A percentile compares a stretch with the other conserved stretches of the same genome.
phyloP scores from a whole-genome alignment of 2,888 invertebrate species.

The Lepidocyrtoides sp. region DNA sequence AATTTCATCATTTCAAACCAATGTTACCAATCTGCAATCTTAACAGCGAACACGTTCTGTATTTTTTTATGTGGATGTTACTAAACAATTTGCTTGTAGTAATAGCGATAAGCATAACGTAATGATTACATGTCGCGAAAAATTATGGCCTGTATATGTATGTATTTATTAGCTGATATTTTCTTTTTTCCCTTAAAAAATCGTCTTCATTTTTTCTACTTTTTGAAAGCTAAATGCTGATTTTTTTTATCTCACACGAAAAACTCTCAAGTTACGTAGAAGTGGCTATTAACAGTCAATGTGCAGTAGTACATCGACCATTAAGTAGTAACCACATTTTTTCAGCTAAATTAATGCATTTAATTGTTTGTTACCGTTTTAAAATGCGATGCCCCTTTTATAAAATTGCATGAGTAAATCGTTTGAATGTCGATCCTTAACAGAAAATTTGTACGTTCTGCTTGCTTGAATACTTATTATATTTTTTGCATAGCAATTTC shows the following conservation, averaged over 20 bases:
- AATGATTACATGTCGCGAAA: conserved; percentile 51
- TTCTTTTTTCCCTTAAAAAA: neutral
- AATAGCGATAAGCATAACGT: conserved; percentile 6
- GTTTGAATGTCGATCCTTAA: conserved; percentile 26
- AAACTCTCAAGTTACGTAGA: conserved; percentile 12
- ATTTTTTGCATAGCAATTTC: conserved; percentile 2
- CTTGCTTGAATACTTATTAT: conserved; percentile 29
- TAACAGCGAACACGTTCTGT: neutral
- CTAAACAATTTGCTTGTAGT: conserved; percentile 16
- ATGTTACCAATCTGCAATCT: neutral
- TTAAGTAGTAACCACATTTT: conserved; percentile 41
- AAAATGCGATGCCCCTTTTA: neutral
- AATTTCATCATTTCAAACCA: neutral
- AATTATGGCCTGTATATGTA: neutral
- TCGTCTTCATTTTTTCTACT: neutral
- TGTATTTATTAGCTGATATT: conserved; percentile 6
- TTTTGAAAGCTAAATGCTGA: conserved; percentile 33
- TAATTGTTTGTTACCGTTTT: conserved; percentile 43
- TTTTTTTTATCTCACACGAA: conserved; percentile 14
- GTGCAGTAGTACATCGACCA: neutral
- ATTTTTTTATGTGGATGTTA: conserved; percentile 27
- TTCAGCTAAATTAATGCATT: conserved; percentile 46
- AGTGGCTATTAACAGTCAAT: conserved; percentile 18
- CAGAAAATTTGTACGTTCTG: neutral
- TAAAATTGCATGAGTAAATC: neutral